Evolutionary conservation across 1,140 invertebrate genomes (phyloP).

Genomic region (Melipona quadrifasciata): DNA sequence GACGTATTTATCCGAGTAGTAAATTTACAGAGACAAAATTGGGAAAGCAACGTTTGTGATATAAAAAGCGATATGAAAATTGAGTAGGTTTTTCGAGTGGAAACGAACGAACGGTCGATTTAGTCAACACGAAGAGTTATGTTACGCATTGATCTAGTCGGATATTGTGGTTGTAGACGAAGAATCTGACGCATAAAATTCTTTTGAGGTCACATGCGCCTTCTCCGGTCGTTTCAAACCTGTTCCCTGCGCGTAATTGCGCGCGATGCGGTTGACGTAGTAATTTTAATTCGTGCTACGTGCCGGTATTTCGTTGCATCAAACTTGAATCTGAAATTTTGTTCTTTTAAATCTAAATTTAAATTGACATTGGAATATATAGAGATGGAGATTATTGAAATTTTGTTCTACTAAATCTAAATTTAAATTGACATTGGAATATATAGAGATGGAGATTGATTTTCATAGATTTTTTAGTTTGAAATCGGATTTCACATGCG

Average conservation of each 20-base stretch:
- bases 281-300: not conserved
- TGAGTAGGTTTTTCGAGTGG: too few species aligned
- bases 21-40: not conserved
- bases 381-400: too few species aligned
- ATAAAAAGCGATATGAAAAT: not conserved
- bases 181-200: not conserved
- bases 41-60: not conserved
- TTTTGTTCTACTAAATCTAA: too few species aligned
- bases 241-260: slow-evolving; percentile 1
- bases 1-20: not conserved
- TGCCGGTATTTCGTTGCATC: not conserved
- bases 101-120: not conserved
- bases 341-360: too few species aligned
- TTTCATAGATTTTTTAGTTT: not conserved
- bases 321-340: too few species aligned
- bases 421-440: not conserved
- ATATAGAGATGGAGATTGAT: not conserved
- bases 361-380: not conserved
- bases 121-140: not conserved
- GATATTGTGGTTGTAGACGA: too few species aligned
- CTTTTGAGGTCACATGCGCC: not conserved
- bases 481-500: not conserved
- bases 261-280: not conserved
- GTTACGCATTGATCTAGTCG: not conserved
- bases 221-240: slow-evolving; percentile 15